phyloP scores from a whole-genome alignment of 2,888 invertebrate genomes.

The Bibio marci region DNA sequence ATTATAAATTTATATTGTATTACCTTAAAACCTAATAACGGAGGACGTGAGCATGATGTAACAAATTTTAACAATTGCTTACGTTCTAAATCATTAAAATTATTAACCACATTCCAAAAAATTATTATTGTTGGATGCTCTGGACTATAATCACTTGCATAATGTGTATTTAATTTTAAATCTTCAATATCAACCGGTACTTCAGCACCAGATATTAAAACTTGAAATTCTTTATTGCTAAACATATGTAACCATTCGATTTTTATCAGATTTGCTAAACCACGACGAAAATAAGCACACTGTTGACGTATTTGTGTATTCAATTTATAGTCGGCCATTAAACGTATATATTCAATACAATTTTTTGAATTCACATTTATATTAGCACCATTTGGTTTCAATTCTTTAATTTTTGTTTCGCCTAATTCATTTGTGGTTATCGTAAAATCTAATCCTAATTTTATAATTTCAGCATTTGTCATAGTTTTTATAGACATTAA shows the following conservation, averaged over 20 bases:
- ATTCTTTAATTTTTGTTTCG: constrained; percentile 72
- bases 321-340: constrained; percentile 89
- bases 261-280: constrained; percentile 78
- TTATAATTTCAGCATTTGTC: constrained; percentile 59
- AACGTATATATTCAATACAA: constrained; percentile 89
- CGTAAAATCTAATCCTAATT: constrained; percentile 85
- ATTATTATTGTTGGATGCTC: constrained; percentile 69
- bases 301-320: constrained; percentile 80
- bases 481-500: constrained; percentile 75
- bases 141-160: constrained; percentile 68
- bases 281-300: constrained; percentile 75
- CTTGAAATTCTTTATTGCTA: constrained; percentile 82
- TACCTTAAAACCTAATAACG: constrained; percentile 91
- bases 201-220: constrained; percentile 90
- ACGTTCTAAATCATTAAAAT: constrained; percentile 68
- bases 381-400: constrained; percentile 79
- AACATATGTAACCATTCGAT: constrained; percentile 92
- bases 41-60: constrained; percentile 93
- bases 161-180: constrained; percentile 70
- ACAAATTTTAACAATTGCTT: constrained; percentile 90
- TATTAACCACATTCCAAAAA: constrained; percentile 80
- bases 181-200: constrained; percentile 88
- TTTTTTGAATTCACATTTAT: constrained; percentile 84
- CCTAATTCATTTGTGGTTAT: constrained; percentile 79
- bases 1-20: constrained; percentile 7